A percentile compares a stretch with the other conserved stretches of the same genome.
Conservation (phyloP, 2,797 vertebrate species). For the Urocyon cinereoargenteus region DNA sequence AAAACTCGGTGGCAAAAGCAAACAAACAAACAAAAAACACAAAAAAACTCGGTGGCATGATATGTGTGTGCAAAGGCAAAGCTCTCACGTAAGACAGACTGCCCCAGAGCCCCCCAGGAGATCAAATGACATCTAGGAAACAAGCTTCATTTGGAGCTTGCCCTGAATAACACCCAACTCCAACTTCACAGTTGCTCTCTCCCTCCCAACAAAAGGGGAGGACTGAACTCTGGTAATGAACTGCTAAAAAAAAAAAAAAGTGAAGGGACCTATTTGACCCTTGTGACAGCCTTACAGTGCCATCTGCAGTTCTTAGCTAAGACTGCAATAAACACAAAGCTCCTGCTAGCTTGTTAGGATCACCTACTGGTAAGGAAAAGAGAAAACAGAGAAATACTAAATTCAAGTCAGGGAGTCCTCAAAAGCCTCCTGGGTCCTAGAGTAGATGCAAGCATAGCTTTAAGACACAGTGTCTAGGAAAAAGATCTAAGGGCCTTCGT, state of each 20-base stretch:
- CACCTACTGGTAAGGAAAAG: not conserved
- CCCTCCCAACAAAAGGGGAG: not conserved
- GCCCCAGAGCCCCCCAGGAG: not conserved
- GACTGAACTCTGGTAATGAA: constrained; percentile 13
- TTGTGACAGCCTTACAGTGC: constrained; percentile 63
- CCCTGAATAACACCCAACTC: not conserved
- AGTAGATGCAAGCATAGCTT: constrained; percentile 30
- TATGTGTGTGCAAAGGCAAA: not conserved
- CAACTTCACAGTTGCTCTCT: not conserved
- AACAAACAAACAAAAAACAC: too few relatives aligned
- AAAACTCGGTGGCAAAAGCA: not conserved
- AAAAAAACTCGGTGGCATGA: not conserved
- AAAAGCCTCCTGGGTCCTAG: constrained; percentile 11
- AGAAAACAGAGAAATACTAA: constrained; percentile 50
- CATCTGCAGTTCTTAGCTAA: constrained; percentile 71
- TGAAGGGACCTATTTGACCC: constrained; percentile 18
- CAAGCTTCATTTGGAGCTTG: not conserved
- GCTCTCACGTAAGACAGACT: not conserved
- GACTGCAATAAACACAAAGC: constrained; percentile 8
- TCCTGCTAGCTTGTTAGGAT: not conserved
- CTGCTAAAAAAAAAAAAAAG: not conserved
- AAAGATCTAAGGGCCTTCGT: constrained; percentile 13
- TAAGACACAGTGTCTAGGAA: constrained; percentile 40
- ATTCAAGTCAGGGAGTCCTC: constrained; percentile 38
- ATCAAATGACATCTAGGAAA: constrained; percentile 38